Percentiles rank a stretch among this genome's conserved stretches.
These are phyloP conservation scores for Galerucella pusilla DNA, from an alignment of 2,888 invertebrate genomes.

Conservation along the genomic window DNA sequence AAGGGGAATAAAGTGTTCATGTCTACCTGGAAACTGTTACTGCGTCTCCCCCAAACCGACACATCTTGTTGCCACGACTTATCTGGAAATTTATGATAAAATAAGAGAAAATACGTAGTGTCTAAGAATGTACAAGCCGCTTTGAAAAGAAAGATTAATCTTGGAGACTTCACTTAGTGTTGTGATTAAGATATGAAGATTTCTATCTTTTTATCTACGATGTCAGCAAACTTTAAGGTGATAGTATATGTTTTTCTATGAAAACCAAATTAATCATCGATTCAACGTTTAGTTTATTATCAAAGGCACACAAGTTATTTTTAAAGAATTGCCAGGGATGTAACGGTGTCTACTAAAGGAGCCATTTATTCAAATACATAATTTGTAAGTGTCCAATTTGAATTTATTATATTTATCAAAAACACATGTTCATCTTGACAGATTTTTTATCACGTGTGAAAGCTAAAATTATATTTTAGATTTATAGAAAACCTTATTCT, in stretches of 20 bases:
- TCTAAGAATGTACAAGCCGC: slow-evolving; percentile 41
- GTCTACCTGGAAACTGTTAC: neutral
- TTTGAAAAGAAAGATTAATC: slow-evolving; percentile 42
- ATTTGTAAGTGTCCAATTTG: neutral
- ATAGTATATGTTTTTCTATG: slow-evolving; percentile 20
- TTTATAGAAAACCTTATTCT: neutral
- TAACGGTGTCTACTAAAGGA: slow-evolving; percentile 11
- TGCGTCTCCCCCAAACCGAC: slow-evolving; percentile 10
- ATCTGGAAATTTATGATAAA: slow-evolving; percentile 34
- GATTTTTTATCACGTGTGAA: neutral
- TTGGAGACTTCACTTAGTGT: slow-evolving; percentile 37
- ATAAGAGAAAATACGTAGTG: slow-evolving; percentile 38
- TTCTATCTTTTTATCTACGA: slow-evolving; percentile 37
- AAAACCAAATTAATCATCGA: slow-evolving; percentile 23
- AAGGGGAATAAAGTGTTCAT: neutral
- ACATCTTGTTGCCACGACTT: slow-evolving; percentile 13
- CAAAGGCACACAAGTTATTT: slow-evolving; percentile 14
- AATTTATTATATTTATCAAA: neutral
- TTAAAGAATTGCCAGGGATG: neutral
- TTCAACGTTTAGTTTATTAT: slow-evolving; percentile 16
- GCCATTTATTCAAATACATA: neutral
- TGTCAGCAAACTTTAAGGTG: slow-evolving; percentile 25
- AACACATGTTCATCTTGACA: neutral
- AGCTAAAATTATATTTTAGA: neutral
- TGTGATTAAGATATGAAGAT: slow-evolving; percentile 46